Evolutionary conservation across 2,113 vertebrate species (phyloP).

Genomic region (Bos taurus): DNA sequence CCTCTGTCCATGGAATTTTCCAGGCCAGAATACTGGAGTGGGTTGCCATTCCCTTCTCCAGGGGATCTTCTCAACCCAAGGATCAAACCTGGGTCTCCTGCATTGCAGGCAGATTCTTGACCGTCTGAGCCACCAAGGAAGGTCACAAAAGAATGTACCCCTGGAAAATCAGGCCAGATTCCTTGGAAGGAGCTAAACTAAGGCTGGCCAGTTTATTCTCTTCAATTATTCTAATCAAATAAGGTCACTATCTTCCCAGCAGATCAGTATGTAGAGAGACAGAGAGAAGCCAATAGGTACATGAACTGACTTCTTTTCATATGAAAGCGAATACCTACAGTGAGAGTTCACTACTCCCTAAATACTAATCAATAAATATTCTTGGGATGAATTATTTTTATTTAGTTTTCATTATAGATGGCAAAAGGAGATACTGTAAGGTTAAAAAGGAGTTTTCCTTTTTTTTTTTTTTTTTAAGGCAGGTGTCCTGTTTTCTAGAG

Average conservation of each 20-base stretch:
- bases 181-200: neutral
- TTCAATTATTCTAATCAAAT: neutral
- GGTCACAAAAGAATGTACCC: neutral
- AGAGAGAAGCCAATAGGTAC: neutral
- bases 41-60: neutral
- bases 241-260: neutral
- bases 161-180: neutral
- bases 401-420: neutral
- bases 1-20: neutral
- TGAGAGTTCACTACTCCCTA: neutral
- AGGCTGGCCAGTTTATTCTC: neutral
- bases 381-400: neutral
- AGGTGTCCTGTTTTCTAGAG: neutral
- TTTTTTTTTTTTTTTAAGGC: neutral
- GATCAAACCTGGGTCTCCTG: neutral
- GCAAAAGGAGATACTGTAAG: neutral
- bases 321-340: neutral
- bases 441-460: neutral
- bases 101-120: neutral
- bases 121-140: neutral
- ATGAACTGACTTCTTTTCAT: neutral
- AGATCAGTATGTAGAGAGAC: neutral
- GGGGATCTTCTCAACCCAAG: neutral
- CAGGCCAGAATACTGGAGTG: neutral
- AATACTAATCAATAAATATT: neutral